Conservation (phyloP, 2,888 invertebrate genomes). For the Eupithecia subumbrata region DNA sequence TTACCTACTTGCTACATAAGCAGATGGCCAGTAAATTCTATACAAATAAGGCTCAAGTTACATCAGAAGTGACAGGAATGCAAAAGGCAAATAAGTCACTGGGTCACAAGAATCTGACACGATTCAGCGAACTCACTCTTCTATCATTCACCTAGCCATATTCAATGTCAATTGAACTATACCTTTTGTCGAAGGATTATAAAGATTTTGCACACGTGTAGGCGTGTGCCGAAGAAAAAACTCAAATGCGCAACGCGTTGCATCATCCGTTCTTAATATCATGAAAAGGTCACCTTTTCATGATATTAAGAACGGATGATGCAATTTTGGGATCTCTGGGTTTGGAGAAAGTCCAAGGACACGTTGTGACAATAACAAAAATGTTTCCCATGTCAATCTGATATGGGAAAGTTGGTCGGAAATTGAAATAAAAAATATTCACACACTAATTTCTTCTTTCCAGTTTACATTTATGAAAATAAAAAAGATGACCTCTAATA, state of each 20-base stretch:
- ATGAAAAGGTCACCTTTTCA: too few relatives aligned
- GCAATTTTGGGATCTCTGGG: slow-evolving; percentile 33
- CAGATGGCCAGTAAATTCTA: neutral
- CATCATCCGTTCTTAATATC: slow-evolving; percentile 53
- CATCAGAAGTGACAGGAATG: neutral
- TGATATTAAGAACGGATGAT: too few relatives aligned
- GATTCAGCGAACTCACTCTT: slow-evolving; percentile 36
- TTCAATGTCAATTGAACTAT: slow-evolving; percentile 47
- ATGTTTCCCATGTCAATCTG: slow-evolving; percentile 62
- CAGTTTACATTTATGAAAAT: neutral
- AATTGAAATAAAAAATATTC: slow-evolving; percentile 39
- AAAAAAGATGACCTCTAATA: neutral
- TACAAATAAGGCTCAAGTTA: neutral
- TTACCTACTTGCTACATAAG: neutral
- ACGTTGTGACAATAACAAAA: slow-evolving; percentile 38
- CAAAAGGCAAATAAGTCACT: slow-evolving; percentile 63
- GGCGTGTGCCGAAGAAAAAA: slow-evolving; percentile 64
- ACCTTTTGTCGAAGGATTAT: slow-evolving; percentile 53
- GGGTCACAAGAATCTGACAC: slow-evolving; percentile 64
- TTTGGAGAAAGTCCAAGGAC: slow-evolving; percentile 55
- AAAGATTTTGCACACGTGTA: slow-evolving; percentile 70
- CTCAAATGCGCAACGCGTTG: slow-evolving; percentile 64
- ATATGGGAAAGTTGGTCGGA: slow-evolving; percentile 53
- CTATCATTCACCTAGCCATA: slow-evolving; percentile 38
- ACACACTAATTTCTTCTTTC: slow-evolving; percentile 40